Conservation (phyloP, 2,797 vertebrate genomes). For the Helicolenus hilgendorfi region DNA sequence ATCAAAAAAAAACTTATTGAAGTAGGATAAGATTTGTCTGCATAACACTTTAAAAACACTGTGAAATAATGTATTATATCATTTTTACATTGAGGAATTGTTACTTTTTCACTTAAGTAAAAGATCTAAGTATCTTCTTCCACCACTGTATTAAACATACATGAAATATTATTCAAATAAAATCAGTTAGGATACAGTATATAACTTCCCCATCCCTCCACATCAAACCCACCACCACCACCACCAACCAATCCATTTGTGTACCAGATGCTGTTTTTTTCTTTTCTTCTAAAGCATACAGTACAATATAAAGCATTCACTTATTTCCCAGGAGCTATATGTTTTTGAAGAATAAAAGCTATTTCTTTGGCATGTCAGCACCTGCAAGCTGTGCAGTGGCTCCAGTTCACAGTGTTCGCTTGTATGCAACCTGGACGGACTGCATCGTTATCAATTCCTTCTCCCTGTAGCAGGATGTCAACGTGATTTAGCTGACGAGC, state of each 20-base stretch:
- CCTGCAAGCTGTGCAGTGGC: slow-evolving; percentile 20
- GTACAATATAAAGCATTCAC: not conserved
- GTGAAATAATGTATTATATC: no score
- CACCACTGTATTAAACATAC: not conserved
- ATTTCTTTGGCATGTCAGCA: slow-evolving; percentile 55
- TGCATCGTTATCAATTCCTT: slow-evolving; percentile 18
- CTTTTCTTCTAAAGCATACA: not conserved
- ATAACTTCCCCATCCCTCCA: not conserved
- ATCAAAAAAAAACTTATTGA: no score
- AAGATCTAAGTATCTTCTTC: not conserved
- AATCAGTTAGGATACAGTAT: not conserved
- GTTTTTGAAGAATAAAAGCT: slow-evolving; percentile 40
- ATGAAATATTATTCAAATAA: not conserved
- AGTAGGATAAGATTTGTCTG: no score
- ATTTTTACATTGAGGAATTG: no score
- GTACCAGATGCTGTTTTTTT: slow-evolving; percentile 7
- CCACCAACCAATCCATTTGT: no score
- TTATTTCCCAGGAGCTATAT: slow-evolving; percentile 11
- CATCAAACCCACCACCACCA: not conserved
- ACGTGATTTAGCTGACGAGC: slow-evolving; percentile 35
- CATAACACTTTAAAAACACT: no score
- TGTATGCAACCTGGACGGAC: slow-evolving; percentile 7
- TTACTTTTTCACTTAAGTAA: not conserved
- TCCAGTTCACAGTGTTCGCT: not conserved
- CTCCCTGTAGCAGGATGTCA: slow-evolving; percentile 8